Base-by-base conservation (phyloP, 2,888 invertebrate species). In the Pollenia amentaria region DNA sequence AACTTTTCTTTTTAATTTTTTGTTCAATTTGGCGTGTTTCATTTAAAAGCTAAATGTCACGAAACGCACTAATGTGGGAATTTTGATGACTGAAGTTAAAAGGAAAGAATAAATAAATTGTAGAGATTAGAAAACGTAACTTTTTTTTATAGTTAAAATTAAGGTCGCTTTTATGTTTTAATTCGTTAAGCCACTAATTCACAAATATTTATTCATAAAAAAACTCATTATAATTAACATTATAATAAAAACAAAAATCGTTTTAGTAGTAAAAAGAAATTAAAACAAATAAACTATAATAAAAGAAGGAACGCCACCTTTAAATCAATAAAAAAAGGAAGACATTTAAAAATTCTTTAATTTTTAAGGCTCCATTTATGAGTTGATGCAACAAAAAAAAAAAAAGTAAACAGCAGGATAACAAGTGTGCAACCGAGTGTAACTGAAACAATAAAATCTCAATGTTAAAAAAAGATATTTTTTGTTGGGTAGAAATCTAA, bases 1-100 rank as follows among this genome's bases (percentile, higher is more conserved):
- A 38, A 16, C 21, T 53, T 70, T 38, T 51, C 40, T 16, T 79
- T 14, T 64, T 64, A 51, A 69, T 60, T 42, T 70, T 84, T 78
- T 67, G 53, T 67, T 67, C 60, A 84, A 78, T 78, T 73, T 51
- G 38, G 38, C 60, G 38, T 75, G 46, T 48, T 75, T 21, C n/a
- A 46, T 46, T 84, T 60, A 73, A 84, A 78, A 60, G 72, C 67
- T n/a, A 62, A 75, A 55, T 75, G 46, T 79, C 75, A 79, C 84
- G 79, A 69, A 79, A 75, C 62, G n/a, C 60, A 73, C 79, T 60
- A 79, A 51, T 51, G 14, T 67, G 29, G n/a, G n/a, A 53, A 67
- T 42, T 78, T 77, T 14, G 46, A 38, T 73, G 72, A 12, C 7
- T 18, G n/a, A 55, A 76, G 48, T 40, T 42, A 67, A 84, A 73